Evolutionary conservation across 2,888 invertebrate genomes (phyloP), one percentile per base, ranked within the genome.

Genomic region (Merodon equestris): DNA sequence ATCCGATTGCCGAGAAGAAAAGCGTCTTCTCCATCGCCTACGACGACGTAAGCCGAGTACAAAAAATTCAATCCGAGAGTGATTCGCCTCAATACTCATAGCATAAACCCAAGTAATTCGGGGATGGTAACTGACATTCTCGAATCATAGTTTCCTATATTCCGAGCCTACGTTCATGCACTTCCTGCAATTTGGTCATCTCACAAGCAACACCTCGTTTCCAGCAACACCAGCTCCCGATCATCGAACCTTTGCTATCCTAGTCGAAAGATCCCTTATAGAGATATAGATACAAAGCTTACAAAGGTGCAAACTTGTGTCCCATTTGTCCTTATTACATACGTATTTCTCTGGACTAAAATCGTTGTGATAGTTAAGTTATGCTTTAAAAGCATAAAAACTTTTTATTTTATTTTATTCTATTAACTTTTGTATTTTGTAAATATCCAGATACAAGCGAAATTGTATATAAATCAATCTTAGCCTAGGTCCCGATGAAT

Each of bases 21-120:
- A 97, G 96, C 86, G 94, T 97, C 27, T 97, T 97, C 85, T 96
- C 96, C 7, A 97, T 97, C 83, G 96, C 96, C 0, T 97, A 97
- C 86, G 95, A 95, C 85, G 96, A 96, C 85, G 95, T 97, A 84
- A 88, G 87, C 70, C 94, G 95, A 83, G 96, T 96, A 0, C 94
- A 94, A 85, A 94, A 95, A 85, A 90, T 96, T 63, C 90, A 94
- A 84, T 93, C 95, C 14, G 95, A 95, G 82, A 95, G 94, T 86
- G 93, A 93, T 84, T 93, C 94, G 5, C 94, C 95, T 47, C 94
- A 94, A 82, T 89, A 89, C 84, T 90, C 86, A 72, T 88, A 86
- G 84, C 82, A 72, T 56, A 51, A 14, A 34, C 40, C 9, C 13
- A 44, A 58, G 9, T 15, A 34, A 45, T 4, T 13, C 54, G 1